phyloP scores from a whole-genome alignment of 2,888 invertebrate species.

The Deilephila elpenor region DNA sequence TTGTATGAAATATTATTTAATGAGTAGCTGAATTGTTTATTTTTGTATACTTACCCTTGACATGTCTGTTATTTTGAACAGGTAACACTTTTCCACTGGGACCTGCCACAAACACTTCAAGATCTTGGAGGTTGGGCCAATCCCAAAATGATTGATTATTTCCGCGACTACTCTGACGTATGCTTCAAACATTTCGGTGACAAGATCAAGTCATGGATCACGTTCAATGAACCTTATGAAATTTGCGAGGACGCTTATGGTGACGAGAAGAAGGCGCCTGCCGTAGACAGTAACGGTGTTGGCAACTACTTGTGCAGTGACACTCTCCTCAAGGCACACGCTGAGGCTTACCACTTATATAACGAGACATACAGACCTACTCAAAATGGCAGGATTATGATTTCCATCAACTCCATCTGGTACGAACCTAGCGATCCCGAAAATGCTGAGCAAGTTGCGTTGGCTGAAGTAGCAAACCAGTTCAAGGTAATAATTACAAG shows the following conservation, averaged over 20 bases:
- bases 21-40: slow-evolving; percentile 2
- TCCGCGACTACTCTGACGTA: slow-evolving; percentile 83
- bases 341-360: slow-evolving; percentile 87
- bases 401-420: slow-evolving; percentile 83
- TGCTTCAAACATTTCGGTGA: slow-evolving; percentile 84
- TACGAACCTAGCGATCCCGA: slow-evolving; percentile 77
- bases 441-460: slow-evolving; percentile 69
- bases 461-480: slow-evolving; percentile 81
- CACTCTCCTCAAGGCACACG: slow-evolving; percentile 87
- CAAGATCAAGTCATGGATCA: slow-evolving; percentile 87
- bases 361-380: slow-evolving; percentile 82
- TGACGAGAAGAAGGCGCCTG: slow-evolving; percentile 81
- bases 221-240: slow-evolving; percentile 88
- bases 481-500: slow-evolving; percentile 69
- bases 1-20: slow-evolving; percentile 63
- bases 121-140: slow-evolving; percentile 84
- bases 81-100: slow-evolving; percentile 89
- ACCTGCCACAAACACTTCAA: slow-evolving; percentile 86
- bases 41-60: not conserved
- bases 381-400: slow-evolving; percentile 84
- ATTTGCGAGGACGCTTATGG: slow-evolving; percentile 84
- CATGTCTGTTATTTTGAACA: slow-evolving; percentile 44
- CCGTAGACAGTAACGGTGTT: slow-evolving; percentile 81
- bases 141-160: slow-evolving; percentile 80
- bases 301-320: slow-evolving; percentile 87